Conservation (phyloP, 2,797 vertebrate species). For the Hydrocynus forskahlii region DNA sequence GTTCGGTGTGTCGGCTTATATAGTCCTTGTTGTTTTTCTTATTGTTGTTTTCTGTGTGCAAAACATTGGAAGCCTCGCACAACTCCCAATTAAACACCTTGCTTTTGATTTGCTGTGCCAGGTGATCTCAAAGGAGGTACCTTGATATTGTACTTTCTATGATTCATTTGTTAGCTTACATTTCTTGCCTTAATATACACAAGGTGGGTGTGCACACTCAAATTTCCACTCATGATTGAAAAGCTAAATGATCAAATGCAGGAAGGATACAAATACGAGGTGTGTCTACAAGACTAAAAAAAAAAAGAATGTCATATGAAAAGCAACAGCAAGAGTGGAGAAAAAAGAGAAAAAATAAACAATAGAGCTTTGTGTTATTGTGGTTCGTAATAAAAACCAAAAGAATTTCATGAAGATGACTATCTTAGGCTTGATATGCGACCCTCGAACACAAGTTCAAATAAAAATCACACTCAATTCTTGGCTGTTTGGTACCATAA, state of each 20-base stretch:
- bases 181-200: conserved; percentile 50
- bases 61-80: conserved; percentile 59
- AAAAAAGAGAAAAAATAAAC: conserved; percentile 71
- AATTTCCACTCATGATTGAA: conserved; percentile 73
- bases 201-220: conserved; percentile 43
- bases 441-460: conserved; percentile 67
- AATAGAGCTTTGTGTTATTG: conserved; percentile 70
- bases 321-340: conserved; percentile 74
- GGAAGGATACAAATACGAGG: conserved; percentile 68
- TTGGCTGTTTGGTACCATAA: conserved; percentile 75
- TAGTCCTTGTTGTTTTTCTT: conserved; percentile 70
- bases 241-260: conserved; percentile 79
- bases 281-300: conserved; percentile 73
- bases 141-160: conserved; percentile 71
- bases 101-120: conserved; percentile 77
- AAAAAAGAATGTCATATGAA: conserved; percentile 51
- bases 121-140: conserved; percentile 78
- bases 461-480: conserved; percentile 64
- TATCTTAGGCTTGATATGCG: conserved; percentile 72
- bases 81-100: conserved; percentile 77
- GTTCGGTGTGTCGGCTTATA: conserved; percentile 56
- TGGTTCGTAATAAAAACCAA: conserved; percentile 75
- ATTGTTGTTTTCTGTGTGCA: conserved; percentile 71
- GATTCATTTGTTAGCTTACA: conserved; percentile 77
- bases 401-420: conserved; percentile 75